Base-by-base conservation (phyloP, 2,113 vertebrate genomes). In the Ceratotherium simum region DNA sequence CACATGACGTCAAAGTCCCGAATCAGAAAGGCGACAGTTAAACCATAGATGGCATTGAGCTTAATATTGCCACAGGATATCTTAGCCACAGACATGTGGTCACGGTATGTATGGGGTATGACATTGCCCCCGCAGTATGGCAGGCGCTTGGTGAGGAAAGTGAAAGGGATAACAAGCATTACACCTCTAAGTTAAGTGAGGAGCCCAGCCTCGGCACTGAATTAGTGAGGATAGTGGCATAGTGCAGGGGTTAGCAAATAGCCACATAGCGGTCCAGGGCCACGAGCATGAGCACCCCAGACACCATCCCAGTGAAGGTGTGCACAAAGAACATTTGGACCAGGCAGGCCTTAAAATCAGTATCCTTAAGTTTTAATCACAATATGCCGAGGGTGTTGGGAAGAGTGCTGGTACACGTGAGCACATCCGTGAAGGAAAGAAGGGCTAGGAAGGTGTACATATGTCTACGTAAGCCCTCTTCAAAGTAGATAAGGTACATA, bases 361-460 rank as follows among this genome's bases (percentile, higher is more conserved):
- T 98, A 29, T 93, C 89, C 56, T 95, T 88, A 67, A 85, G 72
- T 9, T 89, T 90, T 31, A 98, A 95, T 97, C 97, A 98, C 64
- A 98, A 89, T 70, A 98, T 96, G 36, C 79, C 93, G 72, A 98
- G 98, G 42, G 97, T 95, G 54, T 97, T 98, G 4, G 98, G 98
- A 13, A 98, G 69, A 0, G 97, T 98, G 31, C 97, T 96, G 56
- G 97, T 98, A 79, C 97, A 98, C 95, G 98, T 96, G 87, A 98
- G 91, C 94, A 98, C 42, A 39, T 98, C 98, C 0, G 95, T 97
- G 88, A 97, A 82, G 78, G 98, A 97, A 39, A 98, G 92, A 54
- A 98, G 92, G 39, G 70, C 85, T 39, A 98, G 93, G 93, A 98
- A 98, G 54, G 97, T 70, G 64, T 97, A 97, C 98, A 98, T 98